These are phyloP conservation scores for Mayetiola destructor DNA, from an alignment of 2,888 invertebrate species.

Conservation along the genomic window DNA sequence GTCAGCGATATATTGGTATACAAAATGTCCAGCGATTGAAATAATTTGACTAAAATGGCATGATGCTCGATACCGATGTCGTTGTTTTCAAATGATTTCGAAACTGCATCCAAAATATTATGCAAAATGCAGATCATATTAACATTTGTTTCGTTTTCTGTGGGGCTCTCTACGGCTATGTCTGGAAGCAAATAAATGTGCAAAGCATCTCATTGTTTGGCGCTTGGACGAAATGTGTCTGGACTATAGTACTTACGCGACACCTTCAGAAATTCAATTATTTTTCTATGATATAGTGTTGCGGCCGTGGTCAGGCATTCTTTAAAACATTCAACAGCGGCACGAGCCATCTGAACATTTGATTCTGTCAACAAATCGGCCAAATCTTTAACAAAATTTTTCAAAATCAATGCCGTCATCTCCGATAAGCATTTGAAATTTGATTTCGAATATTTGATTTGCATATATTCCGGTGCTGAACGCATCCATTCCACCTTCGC, in stretches of 20 bases:
- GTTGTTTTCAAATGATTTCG: background rate
- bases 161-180: constrained; percentile 13
- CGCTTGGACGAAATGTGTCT: no score
- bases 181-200: constrained; percentile 16
- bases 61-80: background rate
- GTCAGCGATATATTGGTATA: constrained; percentile 27
- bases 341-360: constrained; percentile 37
- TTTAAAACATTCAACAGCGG: constrained; percentile 42
- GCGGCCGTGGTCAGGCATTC: constrained; percentile 29
- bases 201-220: no score
- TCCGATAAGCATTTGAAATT: constrained; percentile 27
- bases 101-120: background rate
- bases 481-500: constrained; percentile 26
- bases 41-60: constrained; percentile 24
- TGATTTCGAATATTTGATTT: constrained; percentile 28
- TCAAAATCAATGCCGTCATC: constrained; percentile 29
- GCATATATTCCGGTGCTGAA: constrained; percentile 28
- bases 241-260: constrained; percentile 15
- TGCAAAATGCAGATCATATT: background rate
- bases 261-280: constrained; percentile 26
- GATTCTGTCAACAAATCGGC: constrained; percentile 37
- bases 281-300: constrained; percentile 26
- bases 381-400: constrained; percentile 36
- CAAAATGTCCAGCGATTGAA: constrained; percentile 29
- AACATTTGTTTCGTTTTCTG: background rate